Evolutionary conservation across 2,888 invertebrate species (phyloP), one percentile per base, ranked within the genome.

Genomic region (Eristalinus aeneus): DNA sequence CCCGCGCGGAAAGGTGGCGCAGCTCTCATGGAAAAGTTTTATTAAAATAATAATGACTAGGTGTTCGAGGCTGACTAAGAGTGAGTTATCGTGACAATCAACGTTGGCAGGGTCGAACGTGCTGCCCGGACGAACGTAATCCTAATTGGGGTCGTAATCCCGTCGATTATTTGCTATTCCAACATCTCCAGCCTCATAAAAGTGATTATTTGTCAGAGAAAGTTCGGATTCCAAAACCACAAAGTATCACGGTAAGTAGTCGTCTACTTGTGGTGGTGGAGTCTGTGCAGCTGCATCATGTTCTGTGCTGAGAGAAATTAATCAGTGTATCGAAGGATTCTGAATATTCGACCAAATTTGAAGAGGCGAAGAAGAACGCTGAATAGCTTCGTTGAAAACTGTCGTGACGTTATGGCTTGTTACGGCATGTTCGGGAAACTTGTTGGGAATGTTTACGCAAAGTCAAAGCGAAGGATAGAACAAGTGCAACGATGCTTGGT

Each of bases 11-110:
- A 46, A 20, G 23, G 8, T n/a, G 32, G 5, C 27, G 27, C 27
- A 27, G 36, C 54, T 46, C 22, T 56, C 27, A 22, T 20, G 63
- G 46, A 72, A 85, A 85, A 81, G 81, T 85, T 85, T 81, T 85
- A 85, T 85, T 81, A 85, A 81, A 85, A 85, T 81, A 73, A 81
- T 85, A 85, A 85, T 85, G 76, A 85, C 81, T 85, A 81, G 72
- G 68, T 81, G 76, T 81, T 81, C 69, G 72, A 60, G 73, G 27
- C 67, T 73, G 61, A 63, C 81, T 76, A 54, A 72, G 81, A 76
- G 73, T 81, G 81, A 76, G 85, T 73, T 85, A 77, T 77, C 73
- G 81, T 73, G 76, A 81, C 81, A 85, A 81, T 81, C 81, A 76
- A 77, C 39, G 32, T 23, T 27, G 20, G 20, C 31, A 54, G 12